phyloP scores from a whole-genome alignment of 1,140 invertebrate genomes.

The Bilobella aurantiaca region DNA sequence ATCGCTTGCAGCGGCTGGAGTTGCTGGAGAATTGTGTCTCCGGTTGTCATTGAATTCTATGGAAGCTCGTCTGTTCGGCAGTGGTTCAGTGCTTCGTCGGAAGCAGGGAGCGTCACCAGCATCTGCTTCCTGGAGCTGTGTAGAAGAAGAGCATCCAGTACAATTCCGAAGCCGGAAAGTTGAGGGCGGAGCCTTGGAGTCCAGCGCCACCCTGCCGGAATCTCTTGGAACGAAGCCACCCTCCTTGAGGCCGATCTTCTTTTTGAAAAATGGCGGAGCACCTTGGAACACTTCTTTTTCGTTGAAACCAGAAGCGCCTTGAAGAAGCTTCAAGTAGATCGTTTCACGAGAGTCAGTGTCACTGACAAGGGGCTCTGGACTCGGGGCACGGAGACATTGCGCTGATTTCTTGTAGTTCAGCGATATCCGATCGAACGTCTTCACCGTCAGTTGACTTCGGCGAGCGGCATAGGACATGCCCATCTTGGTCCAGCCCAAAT shows the following conservation, averaged over 20 bases:
- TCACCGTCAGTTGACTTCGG: background rate
- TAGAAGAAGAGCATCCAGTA: background rate
- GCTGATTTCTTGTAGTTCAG: background rate
- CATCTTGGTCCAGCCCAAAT: background rate
- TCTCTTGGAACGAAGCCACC: background rate
- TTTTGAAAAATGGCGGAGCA: conserved; percentile 4
- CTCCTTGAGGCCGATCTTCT: background rate
- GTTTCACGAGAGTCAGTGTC: background rate
- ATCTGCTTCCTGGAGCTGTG: background rate
- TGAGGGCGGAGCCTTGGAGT: background rate
- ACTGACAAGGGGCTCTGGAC: background rate
- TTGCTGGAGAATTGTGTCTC: too few species aligned
- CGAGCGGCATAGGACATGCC: background rate
- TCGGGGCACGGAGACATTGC: background rate
- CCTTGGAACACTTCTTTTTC: background rate
- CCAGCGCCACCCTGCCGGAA: background rate
- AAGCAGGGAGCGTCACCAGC: background rate
- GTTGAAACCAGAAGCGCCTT: background rate
- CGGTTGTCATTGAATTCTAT: too few species aligned
- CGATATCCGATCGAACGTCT: background rate
- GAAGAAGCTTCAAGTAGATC: background rate
- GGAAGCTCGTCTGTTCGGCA: background rate
- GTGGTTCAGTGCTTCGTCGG: too few species aligned
- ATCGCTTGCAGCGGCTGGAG: background rate
- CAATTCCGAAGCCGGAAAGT: background rate